Percentiles rank a stretch among this genome's conserved stretches.
These are phyloP conservation scores for Dicyrtoma fusca DNA, from an alignment of 2,888 invertebrate genomes.

Conservation along the genomic window DNA sequence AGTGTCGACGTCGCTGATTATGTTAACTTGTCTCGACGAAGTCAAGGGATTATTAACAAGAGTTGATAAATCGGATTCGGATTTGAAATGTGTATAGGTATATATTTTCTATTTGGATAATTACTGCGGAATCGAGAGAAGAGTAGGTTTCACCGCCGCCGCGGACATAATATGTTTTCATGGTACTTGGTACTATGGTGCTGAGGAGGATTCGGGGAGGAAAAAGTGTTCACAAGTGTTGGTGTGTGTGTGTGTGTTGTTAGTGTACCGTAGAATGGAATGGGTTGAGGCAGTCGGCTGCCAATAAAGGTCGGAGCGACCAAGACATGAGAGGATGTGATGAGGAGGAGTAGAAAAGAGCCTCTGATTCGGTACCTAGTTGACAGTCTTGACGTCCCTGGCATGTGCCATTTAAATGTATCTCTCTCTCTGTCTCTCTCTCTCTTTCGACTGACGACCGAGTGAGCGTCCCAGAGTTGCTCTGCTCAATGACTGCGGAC, in stretches of 20 bases:
- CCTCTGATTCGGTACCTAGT: slow-evolving; percentile 17
- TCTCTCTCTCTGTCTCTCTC: background rate
- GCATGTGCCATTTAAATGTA: slow-evolving; percentile 19
- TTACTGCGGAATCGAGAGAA: no score
- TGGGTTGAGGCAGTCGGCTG: slow-evolving; percentile 26
- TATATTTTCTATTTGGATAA: no score
- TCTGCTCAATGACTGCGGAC: background rate
- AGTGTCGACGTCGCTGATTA: no score
- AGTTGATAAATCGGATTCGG: slow-evolving; percentile 6
- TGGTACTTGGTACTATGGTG: no score
- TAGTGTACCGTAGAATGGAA: background rate
- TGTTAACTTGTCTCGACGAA: no score
- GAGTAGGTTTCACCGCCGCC: no score
- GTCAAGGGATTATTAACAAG: slow-evolving; percentile 3
- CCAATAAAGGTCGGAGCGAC: slow-evolving; percentile 31
- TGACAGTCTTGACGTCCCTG: slow-evolving; percentile 30
- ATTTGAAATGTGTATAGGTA: no score
- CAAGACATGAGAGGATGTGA: slow-evolving; percentile 28
- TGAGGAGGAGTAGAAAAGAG: slow-evolving; percentile 13
- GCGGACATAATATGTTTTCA: no score
- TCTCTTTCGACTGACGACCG: no score
- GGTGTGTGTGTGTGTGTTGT: background rate
- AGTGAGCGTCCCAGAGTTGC: background rate
- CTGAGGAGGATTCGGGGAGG: no score
- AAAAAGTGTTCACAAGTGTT: background rate